phyloP scores from a whole-genome alignment of 1,140 invertebrate species.

The Diplogasteroides magnus region DNA sequence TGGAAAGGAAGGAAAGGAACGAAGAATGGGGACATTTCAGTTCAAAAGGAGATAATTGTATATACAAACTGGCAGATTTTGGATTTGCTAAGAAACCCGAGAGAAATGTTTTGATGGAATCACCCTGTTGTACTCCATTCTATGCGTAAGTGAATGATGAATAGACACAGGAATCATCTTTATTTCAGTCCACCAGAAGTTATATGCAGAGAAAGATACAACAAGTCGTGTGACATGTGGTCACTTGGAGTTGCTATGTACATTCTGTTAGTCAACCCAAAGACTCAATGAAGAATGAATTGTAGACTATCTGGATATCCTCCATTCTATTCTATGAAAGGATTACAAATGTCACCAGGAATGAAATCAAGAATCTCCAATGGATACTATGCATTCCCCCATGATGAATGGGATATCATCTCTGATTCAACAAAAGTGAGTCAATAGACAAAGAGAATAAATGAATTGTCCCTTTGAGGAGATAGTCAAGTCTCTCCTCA shows the following conservation, averaged over 20 bases:
- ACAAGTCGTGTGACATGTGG: conserved; percentile 98
- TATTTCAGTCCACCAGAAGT: conserved; percentile 75
- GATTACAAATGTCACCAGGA: conserved; percentile 88
- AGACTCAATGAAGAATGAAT: conserved; percentile 20
- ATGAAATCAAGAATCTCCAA: conserved; percentile 93
- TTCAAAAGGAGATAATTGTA: conserved; percentile 61
- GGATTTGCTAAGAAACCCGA: conserved; percentile 95
- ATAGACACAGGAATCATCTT: not conserved
- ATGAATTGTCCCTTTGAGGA: conserved; percentile 62
- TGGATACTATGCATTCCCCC: conserved; percentile 90
- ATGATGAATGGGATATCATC: conserved; percentile 87
- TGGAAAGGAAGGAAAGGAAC: conserved; percentile 56
- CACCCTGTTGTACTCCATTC: conserved; percentile 96
- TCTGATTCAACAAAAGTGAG: conserved; percentile 68
- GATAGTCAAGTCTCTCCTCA: conserved; percentile 82
- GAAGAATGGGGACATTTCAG: conserved; percentile 56
- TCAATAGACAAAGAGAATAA: not conserved
- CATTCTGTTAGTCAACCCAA: conserved; percentile 71
- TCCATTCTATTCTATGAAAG: conserved; percentile 93
- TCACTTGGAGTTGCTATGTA: conserved; percentile 96
- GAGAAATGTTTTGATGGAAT: conserved; percentile 75
- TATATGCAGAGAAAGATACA: conserved; percentile 90
- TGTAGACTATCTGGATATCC: conserved; percentile 85
- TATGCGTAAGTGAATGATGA: conserved; percentile 66
- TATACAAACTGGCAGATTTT: conserved; percentile 94